Evolutionary conservation across 2,113 vertebrate species (phyloP), one percentile per base, ranked within the genome.

Genomic region (Holacanthus passer): DNA sequence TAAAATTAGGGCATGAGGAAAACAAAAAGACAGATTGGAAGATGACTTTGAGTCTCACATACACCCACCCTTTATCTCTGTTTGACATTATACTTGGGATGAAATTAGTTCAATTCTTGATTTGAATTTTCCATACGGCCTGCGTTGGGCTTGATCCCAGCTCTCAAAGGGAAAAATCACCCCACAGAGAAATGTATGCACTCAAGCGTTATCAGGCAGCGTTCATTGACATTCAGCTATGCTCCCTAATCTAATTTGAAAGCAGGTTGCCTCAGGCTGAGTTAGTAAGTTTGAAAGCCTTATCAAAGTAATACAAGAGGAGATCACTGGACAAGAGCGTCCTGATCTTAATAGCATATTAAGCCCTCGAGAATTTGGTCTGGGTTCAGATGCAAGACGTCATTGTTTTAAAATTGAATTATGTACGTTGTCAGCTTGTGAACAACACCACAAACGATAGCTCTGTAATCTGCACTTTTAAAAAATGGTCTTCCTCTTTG

Each of bases 241-340:
- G 29, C 64, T 81, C 58, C 58, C 84, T 53, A 58, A 82, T 88
- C 78, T 88, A 77, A 88, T 93, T 86, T 84, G 65, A 89, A 86
- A 81, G 79, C 73, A 66, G 50, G 62, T 74, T 75, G 84, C 88
- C 84, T 76, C 45, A 6, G 77, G 91, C 74, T 84, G 39, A 85
- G 68, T 87, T 84, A 66, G 77, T 87, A 79, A 68, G 48, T 86
- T 62, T 77, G 13, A 77, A 82, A 86, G 74, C 62, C 78, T 89
- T 79, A 88, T 90, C 83, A 87, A 77, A 85, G 79, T 11, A 56
- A 50, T 58, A 81, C 73, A 87, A 83, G 83, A 82, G 27, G 71
- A 75, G 85, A 90, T 86, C 79, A 73, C 20, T 77, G 77, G n/a
- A 78, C 11, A 31, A 14, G 39, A 72, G 72, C 37, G 31, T 75